Conservation (phyloP, 2,113 vertebrate genomes). For the Porphyrio hochstetteri region DNA sequence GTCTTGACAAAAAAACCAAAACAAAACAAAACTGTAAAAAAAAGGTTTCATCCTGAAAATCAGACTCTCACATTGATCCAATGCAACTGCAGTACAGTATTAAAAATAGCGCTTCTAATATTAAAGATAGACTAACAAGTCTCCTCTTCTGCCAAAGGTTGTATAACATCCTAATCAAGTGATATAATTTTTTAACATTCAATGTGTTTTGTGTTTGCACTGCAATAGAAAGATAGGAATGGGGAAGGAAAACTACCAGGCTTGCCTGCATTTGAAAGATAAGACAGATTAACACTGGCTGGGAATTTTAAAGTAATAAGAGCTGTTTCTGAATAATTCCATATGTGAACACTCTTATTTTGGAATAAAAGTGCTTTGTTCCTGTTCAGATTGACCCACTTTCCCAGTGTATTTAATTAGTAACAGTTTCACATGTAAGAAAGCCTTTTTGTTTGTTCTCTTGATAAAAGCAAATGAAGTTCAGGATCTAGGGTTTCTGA, state of each 20-base stretch:
- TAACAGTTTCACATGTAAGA: conserved; percentile 36
- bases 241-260: neutral
- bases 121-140: neutral
- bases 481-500: neutral
- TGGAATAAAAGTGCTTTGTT: conserved; percentile 52
- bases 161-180: neutral
- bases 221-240: neutral
- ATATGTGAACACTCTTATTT: conserved; percentile 26
- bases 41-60: too few relatives aligned
- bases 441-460: conserved; percentile 39
- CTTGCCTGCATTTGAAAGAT: conserved; percentile 23
- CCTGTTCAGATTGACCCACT: conserved; percentile 49
- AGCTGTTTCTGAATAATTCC: conserved; percentile 47
- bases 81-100: too few relatives aligned
- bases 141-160: neutral
- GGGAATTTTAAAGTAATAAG: conserved; percentile 12
- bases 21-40: too few relatives aligned
- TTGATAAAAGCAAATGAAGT: conserved; percentile 14
- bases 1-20: too few relatives aligned
- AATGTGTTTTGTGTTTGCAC: neutral
- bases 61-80: too few relatives aligned
- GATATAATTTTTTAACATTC: neutral
- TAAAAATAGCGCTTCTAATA: neutral
- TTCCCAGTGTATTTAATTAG: conserved; percentile 43
- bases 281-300: conserved; percentile 19